Evolutionary conservation across 1,140 invertebrate genomes (phyloP).

Genomic region (Trichogramma pretiosum): DNA sequence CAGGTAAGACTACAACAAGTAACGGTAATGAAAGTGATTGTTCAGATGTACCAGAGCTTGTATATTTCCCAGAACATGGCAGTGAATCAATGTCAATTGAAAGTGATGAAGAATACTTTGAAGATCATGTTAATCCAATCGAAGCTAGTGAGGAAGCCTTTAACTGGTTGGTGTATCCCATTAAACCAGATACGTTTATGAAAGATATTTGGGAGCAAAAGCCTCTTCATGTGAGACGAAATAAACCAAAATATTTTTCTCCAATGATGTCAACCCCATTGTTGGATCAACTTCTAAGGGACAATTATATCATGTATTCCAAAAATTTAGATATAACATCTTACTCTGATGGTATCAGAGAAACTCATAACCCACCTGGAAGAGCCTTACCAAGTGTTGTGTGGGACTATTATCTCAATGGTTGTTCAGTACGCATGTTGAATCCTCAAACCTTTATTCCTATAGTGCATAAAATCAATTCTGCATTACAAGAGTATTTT

Average conservation of each 20-base stretch:
- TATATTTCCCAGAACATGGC: no score
- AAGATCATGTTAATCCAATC: no score
- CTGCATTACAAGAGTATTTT: conserved; percentile 89
- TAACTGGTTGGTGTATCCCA: no score
- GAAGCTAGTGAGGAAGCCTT: no score
- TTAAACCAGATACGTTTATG: no score
- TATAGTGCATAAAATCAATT: conserved; percentile 53
- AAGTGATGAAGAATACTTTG: no score
- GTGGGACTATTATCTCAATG: conserved; percentile 86
- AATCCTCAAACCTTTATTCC: conserved; percentile 87
- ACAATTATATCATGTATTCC: conserved; percentile 67
- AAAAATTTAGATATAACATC: conserved; percentile 88
- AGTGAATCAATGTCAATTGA: no score
- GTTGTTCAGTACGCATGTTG: conserved; percentile 82
- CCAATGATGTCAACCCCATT: conserved; percentile 64
- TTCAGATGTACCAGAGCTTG: no score
- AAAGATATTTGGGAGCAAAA: conserved; percentile 88
- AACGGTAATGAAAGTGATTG: no score
- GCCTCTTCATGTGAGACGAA: conserved; percentile 64
- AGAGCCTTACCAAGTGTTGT: conserved; percentile 67
- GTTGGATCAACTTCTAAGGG: conserved; percentile 69
- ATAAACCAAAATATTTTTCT: conserved; percentile 58
- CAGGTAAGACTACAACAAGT: no score
- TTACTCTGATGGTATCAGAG: conserved; percentile 67
- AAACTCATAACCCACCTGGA: conserved; percentile 82